phyloP scores from a whole-genome alignment of 2,113 vertebrate genomes.

The Motacilla tschutschensis region DNA sequence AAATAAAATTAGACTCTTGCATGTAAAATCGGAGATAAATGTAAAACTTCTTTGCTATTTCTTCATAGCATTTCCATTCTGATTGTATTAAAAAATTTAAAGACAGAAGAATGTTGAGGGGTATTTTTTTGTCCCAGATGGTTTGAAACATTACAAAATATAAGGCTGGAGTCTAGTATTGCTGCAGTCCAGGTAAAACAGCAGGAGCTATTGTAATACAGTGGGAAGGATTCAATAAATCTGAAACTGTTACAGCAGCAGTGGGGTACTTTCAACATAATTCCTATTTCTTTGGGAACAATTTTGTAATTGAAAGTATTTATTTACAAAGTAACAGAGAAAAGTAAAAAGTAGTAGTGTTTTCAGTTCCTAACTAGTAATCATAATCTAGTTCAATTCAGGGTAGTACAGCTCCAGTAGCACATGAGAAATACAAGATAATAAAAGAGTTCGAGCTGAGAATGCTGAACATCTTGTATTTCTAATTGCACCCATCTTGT shows the following conservation, averaged over 20 bases:
- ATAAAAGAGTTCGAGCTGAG: conserved; percentile 16
- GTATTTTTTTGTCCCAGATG: neutral
- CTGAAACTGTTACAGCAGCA: conserved; percentile 37
- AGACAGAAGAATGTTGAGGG: neutral
- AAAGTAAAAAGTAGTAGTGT: conserved; percentile 41
- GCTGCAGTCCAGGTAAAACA: conserved; percentile 59
- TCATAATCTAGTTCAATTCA: conserved; percentile 56
- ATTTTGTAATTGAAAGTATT: conserved; percentile 66
- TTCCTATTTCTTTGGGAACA: conserved; percentile 57
- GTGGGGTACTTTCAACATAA: conserved; percentile 46
- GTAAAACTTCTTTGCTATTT: neutral
- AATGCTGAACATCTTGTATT: conserved; percentile 40
- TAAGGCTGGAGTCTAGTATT: conserved; percentile 8
- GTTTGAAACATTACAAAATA: conserved; percentile 40
- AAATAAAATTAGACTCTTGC: neutral
- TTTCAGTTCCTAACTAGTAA: conserved; percentile 59
- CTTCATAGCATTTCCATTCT: neutral
- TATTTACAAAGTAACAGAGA: conserved; percentile 59
- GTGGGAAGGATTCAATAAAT: conserved; percentile 49
- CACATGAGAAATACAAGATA: conserved; percentile 15
- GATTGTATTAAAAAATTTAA: neutral
- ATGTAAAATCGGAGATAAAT: neutral
- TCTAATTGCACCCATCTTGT: conserved; percentile 39
- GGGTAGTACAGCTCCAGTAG: neutral
- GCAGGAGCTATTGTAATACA: conserved; percentile 50